Conservation (phyloP, 2,888 invertebrate genomes). For the Metalampra italica region DNA sequence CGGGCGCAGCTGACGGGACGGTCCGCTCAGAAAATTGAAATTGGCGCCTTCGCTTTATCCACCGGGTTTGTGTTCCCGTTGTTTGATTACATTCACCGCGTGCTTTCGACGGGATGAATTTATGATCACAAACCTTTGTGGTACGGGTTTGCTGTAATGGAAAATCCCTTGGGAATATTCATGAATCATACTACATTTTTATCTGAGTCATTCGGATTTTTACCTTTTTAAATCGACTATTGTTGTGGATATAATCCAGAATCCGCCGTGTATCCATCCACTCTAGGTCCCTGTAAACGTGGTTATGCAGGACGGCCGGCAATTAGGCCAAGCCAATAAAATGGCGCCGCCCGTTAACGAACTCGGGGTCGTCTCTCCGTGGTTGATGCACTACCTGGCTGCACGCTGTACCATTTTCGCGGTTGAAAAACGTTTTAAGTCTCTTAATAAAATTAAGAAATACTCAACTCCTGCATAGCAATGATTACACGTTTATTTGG, state of each 20-base stretch:
- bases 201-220: background rate
- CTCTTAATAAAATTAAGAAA: background rate
- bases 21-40: slow-evolving; percentile 59
- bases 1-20: slow-evolving; percentile 54
- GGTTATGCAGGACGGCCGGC: slow-evolving; percentile 57
- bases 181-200: slow-evolving; percentile 4
- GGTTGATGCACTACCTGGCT: slow-evolving; percentile 14
- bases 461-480: background rate
- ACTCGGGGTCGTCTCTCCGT: slow-evolving; percentile 41
- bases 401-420: background rate
- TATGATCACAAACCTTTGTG: slow-evolving; percentile 17
- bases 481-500: background rate
- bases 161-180: slow-evolving; percentile 11
- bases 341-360: slow-evolving; percentile 47
- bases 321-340: slow-evolving; percentile 70
- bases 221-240: background rate
- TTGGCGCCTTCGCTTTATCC: slow-evolving; percentile 30
- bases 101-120: slow-evolving; percentile 24
- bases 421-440: background rate
- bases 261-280: slow-evolving; percentile 13
- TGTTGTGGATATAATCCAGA: background rate
- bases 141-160: slow-evolving; percentile 11
- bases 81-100: slow-evolving; percentile 32
- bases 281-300: slow-evolving; percentile 58
- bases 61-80: slow-evolving; percentile 25